phyloP scores from a whole-genome alignment of 1,140 invertebrate genomes.

The Eurosta solidaginis region DNA sequence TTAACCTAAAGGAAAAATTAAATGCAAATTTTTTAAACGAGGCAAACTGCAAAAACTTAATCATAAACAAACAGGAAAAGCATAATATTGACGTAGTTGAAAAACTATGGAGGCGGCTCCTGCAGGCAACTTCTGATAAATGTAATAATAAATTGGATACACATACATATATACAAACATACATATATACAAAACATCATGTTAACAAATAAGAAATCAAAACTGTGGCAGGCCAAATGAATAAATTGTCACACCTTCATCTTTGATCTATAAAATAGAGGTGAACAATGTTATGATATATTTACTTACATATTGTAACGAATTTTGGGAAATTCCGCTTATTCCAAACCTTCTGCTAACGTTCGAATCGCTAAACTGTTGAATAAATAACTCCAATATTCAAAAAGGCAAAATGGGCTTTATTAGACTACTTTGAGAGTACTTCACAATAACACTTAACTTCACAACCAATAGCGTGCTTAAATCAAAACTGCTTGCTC shows the following conservation, averaged over 20 bases:
- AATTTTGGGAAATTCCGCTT: too few relatives aligned
- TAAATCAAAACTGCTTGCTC: too few relatives aligned
- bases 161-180: not conserved
- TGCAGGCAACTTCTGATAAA: not conserved
- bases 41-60: not conserved
- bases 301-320: too few relatives aligned
- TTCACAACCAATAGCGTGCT: too few relatives aligned
- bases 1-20: not conserved
- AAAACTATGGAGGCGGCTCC: not conserved
- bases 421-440: too few relatives aligned
- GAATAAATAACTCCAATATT: too few relatives aligned
- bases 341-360: too few relatives aligned
- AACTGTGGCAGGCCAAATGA: not conserved
- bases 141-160: not conserved
- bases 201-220: not conserved
- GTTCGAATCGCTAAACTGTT: too few relatives aligned
- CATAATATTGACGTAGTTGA: not conserved
- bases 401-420: too few relatives aligned
- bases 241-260: constrained; percentile 26
- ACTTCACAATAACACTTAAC: too few relatives aligned
- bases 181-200: not conserved
- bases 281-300: too few relatives aligned
- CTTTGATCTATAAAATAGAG: too few relatives aligned
- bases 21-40: not conserved
- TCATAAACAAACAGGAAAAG: not conserved